phyloP scores from a whole-genome alignment of 2,888 invertebrate genomes.

The Acronicta leporina region DNA sequence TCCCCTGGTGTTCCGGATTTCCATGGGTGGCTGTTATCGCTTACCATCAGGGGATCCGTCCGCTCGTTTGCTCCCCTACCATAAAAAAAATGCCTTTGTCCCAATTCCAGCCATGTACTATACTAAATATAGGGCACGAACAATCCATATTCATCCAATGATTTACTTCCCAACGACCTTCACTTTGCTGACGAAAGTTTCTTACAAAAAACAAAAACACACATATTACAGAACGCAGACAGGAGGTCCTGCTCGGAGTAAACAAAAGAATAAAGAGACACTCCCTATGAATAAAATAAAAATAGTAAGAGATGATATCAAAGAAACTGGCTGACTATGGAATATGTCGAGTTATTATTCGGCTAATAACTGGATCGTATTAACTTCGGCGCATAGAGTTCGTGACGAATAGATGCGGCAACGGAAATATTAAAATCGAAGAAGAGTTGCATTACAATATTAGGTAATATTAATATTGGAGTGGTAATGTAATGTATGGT shows the following conservation, averaged over 20 bases:
- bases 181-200: conserved; percentile 45
- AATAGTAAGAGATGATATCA: conserved; percentile 85
- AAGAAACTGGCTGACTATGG: conserved; percentile 80
- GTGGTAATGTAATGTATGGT: too few relatives aligned
- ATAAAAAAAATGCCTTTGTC: too few relatives aligned
- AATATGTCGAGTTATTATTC: conserved; percentile 86
- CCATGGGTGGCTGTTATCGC: too few relatives aligned
- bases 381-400: conserved; percentile 71
- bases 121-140: conserved; percentile 33
- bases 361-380: conserved; percentile 85
- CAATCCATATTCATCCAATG: conserved; percentile 29
- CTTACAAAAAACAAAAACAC: conserved; percentile 54
- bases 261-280: conserved; percentile 86
- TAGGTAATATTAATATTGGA: too few relatives aligned
- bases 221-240: conserved; percentile 51
- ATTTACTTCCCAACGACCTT: conserved; percentile 52
- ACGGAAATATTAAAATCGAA: neutral
- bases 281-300: conserved; percentile 88
- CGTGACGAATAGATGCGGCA: conserved; percentile 60
- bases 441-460: too few relatives aligned
- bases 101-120: conserved; percentile 18
- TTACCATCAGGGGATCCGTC: too few relatives aligned
- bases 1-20: too few relatives aligned
- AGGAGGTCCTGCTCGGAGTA: conserved; percentile 64
- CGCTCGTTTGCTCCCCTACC: too few relatives aligned